phyloP scores from a whole-genome alignment of 2,113 vertebrate species.

The Regulus satrapa region DNA sequence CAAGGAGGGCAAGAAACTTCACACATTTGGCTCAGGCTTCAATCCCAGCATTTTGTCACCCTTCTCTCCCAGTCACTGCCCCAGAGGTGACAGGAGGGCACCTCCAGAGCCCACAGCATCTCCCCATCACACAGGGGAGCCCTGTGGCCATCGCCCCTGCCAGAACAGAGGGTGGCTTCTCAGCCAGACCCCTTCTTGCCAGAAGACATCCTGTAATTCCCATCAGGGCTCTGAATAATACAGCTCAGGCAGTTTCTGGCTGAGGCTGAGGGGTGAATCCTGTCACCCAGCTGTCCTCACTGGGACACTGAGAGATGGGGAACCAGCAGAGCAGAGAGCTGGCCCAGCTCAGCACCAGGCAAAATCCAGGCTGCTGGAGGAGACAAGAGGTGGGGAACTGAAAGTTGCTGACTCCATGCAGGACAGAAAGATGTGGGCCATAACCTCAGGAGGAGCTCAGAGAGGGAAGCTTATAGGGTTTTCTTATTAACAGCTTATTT shows the following conservation, averaged over 20 bases:
- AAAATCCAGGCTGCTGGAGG: not conserved
- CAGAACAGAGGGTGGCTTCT: not conserved
- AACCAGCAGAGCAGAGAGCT: not conserved
- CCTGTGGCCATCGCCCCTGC: rapidly evolving
- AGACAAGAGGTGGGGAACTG: not conserved
- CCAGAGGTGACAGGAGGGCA: not conserved
- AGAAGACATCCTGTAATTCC: not conserved
- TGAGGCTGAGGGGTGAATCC: not conserved
- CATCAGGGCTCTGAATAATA: not conserved
- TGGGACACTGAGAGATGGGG: not conserved
- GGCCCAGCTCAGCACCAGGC: not conserved
- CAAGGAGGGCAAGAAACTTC: not conserved
- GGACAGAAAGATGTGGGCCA: not conserved
- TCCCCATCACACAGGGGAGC: not conserved
- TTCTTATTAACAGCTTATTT: not conserved
- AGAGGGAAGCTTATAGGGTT: not conserved
- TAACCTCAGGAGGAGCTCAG: not conserved
- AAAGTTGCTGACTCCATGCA: not conserved
- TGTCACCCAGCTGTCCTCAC: not conserved
- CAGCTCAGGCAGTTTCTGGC: not conserved
- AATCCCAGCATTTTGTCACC: not conserved
- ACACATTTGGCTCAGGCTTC: not conserved
- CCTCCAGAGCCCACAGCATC: not conserved
- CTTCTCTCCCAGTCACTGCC: not conserved
- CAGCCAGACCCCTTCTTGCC: not conserved